These are phyloP conservation scores for Drosophila algonquin DNA, from an alignment of 2,888 invertebrate genomes.

Conservation along the genomic window DNA sequence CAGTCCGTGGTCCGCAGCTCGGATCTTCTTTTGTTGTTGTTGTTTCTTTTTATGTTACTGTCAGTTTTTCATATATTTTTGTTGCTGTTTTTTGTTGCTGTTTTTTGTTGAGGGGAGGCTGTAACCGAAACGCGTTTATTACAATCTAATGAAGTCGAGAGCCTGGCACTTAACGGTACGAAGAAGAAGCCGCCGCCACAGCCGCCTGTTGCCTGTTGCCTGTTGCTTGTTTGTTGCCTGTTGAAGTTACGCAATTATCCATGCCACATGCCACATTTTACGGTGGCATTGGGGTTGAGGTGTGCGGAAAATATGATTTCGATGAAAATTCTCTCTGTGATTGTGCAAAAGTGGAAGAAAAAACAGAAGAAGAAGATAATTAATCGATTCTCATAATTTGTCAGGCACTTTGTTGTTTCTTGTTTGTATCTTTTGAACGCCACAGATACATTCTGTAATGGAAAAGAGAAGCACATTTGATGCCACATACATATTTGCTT, in stretches of 20 bases:
- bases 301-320: slow-evolving; percentile 21
- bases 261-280: slow-evolving; percentile 17
- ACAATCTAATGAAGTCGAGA: slow-evolving; percentile 79
- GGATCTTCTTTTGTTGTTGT: slow-evolving; percentile 45
- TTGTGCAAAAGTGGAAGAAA: too few species aligned
- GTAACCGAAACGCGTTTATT: slow-evolving; percentile 75
- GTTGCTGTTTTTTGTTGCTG: background rate
- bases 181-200: slow-evolving; percentile 21
- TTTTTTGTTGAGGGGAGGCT: slow-evolving; percentile 53
- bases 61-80: slow-evolving; percentile 47
- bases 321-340: background rate
- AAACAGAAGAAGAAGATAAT: background rate
- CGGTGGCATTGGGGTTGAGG: slow-evolving; percentile 12
- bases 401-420: too few species aligned
- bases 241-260: slow-evolving; percentile 45
- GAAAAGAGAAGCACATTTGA: background rate
- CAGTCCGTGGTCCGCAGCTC: slow-evolving; percentile 52
- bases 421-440: too few species aligned
- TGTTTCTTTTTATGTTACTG: slow-evolving; percentile 65
- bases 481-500: background rate
- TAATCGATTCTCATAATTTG: background rate
- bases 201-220: slow-evolving; percentile 31
- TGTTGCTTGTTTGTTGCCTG: slow-evolving; percentile 24
- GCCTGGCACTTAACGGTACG: slow-evolving; percentile 75
- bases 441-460: too few species aligned